Percentiles rank a stretch among this genome's conserved stretches.
Conservation (phyloP, 92 coral and sea anemone genomes). For the Scolanthus callimorphus region DNA sequence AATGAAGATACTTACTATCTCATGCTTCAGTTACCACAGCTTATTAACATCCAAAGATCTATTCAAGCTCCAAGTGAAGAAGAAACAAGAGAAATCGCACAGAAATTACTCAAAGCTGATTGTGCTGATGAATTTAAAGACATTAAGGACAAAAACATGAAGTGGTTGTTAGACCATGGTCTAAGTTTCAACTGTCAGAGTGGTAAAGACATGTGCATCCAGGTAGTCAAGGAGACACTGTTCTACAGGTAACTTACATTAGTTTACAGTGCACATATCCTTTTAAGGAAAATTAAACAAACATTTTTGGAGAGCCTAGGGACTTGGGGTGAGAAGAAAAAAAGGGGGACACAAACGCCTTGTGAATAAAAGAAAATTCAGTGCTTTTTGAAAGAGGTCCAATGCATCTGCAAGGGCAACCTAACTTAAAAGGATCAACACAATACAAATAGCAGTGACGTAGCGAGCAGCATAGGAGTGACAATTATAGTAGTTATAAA, state of each 20-base stretch:
- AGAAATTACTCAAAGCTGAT: conserved; percentile 22
- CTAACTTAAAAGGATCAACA: no score
- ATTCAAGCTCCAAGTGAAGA: conserved; percentile 19
- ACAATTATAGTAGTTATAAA: no score
- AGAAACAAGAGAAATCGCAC: conserved; percentile 13
- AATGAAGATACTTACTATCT: not conserved
- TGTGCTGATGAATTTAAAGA: conserved; percentile 11
- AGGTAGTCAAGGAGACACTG: conserved; percentile 28
- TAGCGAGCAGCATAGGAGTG: not conserved
- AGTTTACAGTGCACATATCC: not conserved
- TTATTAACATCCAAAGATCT: conserved; percentile 13
- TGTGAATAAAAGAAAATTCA: no score
- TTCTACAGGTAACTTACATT: conserved; percentile 23
- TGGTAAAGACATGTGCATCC: conserved; percentile 19
- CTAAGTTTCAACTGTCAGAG: conserved; percentile 17
- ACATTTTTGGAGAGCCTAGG: no score
- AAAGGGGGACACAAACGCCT: no score
- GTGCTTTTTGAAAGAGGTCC: no score
- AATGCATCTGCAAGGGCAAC: no score
- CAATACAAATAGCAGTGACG: no score
- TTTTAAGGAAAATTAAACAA: no score
- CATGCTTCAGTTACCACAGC: no score
- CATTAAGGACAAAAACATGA: conserved; percentile 16
- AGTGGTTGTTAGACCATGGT: conserved; percentile 26
- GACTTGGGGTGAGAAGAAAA: no score